These are phyloP conservation scores for Acanthurus lineatus DNA, from an alignment of 2,797 vertebrate genomes.

Conservation along the genomic window DNA sequence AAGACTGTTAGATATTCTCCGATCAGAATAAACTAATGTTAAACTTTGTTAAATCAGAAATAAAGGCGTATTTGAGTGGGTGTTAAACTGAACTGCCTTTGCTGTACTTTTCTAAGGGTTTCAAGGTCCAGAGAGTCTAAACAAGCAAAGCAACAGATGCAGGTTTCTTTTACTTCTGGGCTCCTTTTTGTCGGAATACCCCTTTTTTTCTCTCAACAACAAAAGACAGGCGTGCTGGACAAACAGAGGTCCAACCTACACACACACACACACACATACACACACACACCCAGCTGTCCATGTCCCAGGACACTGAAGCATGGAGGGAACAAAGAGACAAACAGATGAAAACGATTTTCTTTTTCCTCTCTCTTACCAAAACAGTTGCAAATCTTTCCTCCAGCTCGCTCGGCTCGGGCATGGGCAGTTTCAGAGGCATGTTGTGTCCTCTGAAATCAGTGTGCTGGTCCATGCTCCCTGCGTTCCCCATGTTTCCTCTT, in stretches of 20 bases:
- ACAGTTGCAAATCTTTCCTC: slow-evolving; percentile 96
- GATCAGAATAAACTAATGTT: not conserved
- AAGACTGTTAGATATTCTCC: not conserved
- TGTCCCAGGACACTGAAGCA: slow-evolving; percentile 64
- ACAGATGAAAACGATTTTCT: slow-evolving; percentile 26
- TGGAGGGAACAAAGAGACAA: slow-evolving; percentile 68
- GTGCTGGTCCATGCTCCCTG: slow-evolving; percentile 96
- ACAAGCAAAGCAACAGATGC: slow-evolving; percentile 13
- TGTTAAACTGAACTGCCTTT: not conserved
- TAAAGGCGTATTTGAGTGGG: not conserved
- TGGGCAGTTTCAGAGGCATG: slow-evolving; percentile 94
- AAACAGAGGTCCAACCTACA: slow-evolving; percentile 56
- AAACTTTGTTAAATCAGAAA: slow-evolving; percentile 11
- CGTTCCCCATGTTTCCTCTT: slow-evolving; percentile 91
- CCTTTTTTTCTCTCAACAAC: slow-evolving; percentile 43
- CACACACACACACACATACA: slow-evolving; percentile 50
- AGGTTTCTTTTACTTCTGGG: not conserved
- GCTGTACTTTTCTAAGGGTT: not conserved
- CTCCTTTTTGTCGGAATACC: not conserved
- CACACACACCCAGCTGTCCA: slow-evolving; percentile 76
- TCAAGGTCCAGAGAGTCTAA: not conserved
- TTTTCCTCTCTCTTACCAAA: slow-evolving; percentile 86
- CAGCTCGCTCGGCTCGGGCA: slow-evolving; percentile 95
- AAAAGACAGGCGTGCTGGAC: slow-evolving; percentile 69
- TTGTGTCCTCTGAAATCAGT: slow-evolving; percentile 92